Conservation (phyloP, 2,797 vertebrate species). For the Taenioides sp. region DNA sequence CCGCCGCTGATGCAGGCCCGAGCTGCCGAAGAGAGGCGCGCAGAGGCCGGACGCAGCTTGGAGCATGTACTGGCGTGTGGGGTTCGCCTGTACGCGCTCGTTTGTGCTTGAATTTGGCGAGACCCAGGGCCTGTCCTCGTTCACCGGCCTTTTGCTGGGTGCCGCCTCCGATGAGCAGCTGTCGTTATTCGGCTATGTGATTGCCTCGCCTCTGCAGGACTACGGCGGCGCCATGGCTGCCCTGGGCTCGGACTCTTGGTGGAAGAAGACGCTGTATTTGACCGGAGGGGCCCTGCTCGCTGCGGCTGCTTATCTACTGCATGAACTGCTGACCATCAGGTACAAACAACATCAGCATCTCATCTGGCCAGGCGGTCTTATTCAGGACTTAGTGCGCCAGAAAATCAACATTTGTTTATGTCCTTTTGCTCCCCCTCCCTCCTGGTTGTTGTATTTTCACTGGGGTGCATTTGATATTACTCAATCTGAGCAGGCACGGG, state of each 20-base stretch:
- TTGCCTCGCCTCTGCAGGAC: slow-evolving; percentile 90
- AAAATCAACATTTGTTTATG: not conserved
- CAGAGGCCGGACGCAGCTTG: slow-evolving; percentile 69
- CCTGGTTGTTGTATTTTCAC: slow-evolving; percentile 33
- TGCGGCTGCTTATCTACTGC: slow-evolving; percentile 93
- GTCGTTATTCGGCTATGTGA: slow-evolving; percentile 90
- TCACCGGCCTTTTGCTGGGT: slow-evolving; percentile 74
- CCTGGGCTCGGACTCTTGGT: slow-evolving; percentile 94
- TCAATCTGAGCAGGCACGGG: slow-evolving; percentile 51
- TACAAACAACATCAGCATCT: slow-evolving; percentile 57
- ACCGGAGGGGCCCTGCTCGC: slow-evolving; percentile 96
- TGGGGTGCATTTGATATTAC: slow-evolving; percentile 35
- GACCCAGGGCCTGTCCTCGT: slow-evolving; percentile 85
- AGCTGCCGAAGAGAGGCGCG: slow-evolving; percentile 75
- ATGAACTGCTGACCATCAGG: slow-evolving; percentile 95
- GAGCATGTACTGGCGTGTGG: slow-evolving; percentile 96
- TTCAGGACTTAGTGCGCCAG: slow-evolving; percentile 9
- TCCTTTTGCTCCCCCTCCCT: not conserved
- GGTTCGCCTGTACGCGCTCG: slow-evolving; percentile 88
- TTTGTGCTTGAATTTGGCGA: slow-evolving; percentile 91
- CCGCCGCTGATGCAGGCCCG: slow-evolving; percentile 69
- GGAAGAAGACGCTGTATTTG: slow-evolving; percentile 96
- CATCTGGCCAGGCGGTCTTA: slow-evolving; percentile 7
- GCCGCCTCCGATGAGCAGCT: slow-evolving; percentile 84
- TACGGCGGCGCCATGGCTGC: slow-evolving; percentile 91